A percentile compares a stretch with the other conserved stretches of the same genome.
phyloP scores from a whole-genome alignment of 2,113 vertebrate genomes.

The Chloropsis hardwickii region DNA sequence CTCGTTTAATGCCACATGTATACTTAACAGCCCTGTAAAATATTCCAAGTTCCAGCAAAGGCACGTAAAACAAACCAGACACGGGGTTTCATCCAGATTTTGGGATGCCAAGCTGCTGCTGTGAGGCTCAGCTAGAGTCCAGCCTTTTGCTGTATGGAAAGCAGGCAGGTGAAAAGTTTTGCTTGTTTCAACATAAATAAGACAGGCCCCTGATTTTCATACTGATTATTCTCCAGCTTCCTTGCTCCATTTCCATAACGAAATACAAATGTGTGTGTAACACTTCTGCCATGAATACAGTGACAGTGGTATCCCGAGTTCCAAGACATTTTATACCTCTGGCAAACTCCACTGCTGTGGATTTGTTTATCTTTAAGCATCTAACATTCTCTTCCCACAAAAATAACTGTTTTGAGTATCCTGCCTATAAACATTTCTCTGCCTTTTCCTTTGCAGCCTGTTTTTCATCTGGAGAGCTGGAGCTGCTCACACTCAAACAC shows the following conservation, averaged over 20 bases:
- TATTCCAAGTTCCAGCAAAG: background rate
- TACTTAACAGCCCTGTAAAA: background rate
- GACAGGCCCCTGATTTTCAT: background rate
- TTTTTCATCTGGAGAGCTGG: background rate
- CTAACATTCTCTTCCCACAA: background rate
- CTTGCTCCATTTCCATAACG: background rate
- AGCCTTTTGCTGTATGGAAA: background rate
- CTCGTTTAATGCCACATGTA: background rate
- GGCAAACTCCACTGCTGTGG: background rate
- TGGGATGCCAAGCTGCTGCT: background rate
- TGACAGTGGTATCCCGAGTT: background rate
- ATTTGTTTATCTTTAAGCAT: background rate
- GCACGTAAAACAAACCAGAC: background rate
- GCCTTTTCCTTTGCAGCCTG: background rate
- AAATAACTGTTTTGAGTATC: background rate
- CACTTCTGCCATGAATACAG: fast-evolving
- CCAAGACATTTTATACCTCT: background rate
- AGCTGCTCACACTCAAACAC: background rate
- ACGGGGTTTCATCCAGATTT: background rate
- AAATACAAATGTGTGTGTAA: fast-evolving
- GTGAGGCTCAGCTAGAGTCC: background rate
- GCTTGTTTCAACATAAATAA: background rate
- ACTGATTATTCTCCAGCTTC: background rate
- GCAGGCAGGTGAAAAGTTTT: background rate
- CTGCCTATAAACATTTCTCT: background rate